Percentiles rank a stretch among this genome's conserved stretches.
These are phyloP conservation scores for Planiliza haematocheilus DNA, from an alignment of 2,113 vertebrate genomes.

Conservation along the genomic window DNA sequence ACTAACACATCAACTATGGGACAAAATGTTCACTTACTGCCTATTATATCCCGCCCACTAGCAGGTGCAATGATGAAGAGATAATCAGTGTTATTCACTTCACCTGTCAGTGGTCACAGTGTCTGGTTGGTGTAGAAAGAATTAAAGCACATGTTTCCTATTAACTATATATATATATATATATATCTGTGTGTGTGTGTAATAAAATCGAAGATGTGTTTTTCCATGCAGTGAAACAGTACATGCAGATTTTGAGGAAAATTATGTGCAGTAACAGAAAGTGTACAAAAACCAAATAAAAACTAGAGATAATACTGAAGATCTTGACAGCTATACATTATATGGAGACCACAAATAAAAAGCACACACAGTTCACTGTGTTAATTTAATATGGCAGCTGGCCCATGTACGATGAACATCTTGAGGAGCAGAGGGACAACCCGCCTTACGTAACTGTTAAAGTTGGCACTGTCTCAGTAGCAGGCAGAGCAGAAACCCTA, in stretches of 20 bases:
- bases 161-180: neutral
- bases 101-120: too few species aligned
- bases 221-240: slow-evolving; percentile 11
- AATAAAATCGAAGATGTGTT: too few species aligned
- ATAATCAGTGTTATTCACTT: too few species aligned
- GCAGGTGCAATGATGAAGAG: too few species aligned
- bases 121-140: neutral
- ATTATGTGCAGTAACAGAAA: slow-evolving; percentile 17
- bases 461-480: slow-evolving; percentile 30
- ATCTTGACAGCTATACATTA: slow-evolving; percentile 12
- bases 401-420: slow-evolving; percentile 46
- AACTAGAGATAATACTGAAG: neutral
- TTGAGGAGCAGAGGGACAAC: slow-evolving; percentile 54
- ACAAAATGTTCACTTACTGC: too few species aligned
- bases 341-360: slow-evolving; percentile 16
- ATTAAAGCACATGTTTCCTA: slow-evolving; percentile 15
- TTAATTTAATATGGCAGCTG: slow-evolving; percentile 44
- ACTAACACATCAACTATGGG: too few species aligned
- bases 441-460: slow-evolving; percentile 51
- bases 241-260: slow-evolving; percentile 5
- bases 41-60: too few species aligned
- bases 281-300: neutral
- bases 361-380: slow-evolving; percentile 14
- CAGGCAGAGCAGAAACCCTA: slow-evolving; percentile 1
- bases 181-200: too few species aligned